These are phyloP conservation scores for Cyphomyrus discorhynchus DNA, from an alignment of 2,113 vertebrate genomes.

Conservation along the genomic window DNA sequence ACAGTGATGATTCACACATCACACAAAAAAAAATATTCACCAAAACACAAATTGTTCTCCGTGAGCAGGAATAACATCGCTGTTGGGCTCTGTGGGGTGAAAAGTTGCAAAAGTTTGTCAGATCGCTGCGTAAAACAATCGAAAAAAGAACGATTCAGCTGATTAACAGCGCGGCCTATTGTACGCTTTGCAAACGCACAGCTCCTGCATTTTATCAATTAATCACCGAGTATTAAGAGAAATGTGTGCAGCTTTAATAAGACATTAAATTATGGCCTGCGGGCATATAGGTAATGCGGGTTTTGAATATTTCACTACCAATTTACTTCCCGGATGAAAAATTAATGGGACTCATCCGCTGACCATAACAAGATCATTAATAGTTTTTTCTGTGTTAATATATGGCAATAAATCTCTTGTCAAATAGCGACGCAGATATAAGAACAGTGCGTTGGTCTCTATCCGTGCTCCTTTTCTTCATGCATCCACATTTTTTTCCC, in stretches of 20 bases:
- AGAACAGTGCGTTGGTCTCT: background rate
- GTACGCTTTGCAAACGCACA: background rate
- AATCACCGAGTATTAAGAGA: slow-evolving; percentile 7
- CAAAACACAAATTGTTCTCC: background rate
- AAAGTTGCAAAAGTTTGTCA: background rate
- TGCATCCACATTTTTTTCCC: background rate
- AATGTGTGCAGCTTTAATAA: slow-evolving; percentile 1
- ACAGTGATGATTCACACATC: slow-evolving; percentile 6
- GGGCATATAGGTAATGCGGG: background rate
- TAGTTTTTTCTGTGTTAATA: slow-evolving; percentile 6
- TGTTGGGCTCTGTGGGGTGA: background rate
- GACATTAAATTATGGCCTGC: slow-evolving; percentile 13
- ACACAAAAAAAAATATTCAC: background rate
- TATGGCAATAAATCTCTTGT: background rate
- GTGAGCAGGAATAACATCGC: background rate
- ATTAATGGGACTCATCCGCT: slow-evolving; percentile 1
- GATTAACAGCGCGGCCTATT: background rate
- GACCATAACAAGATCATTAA: slow-evolving; percentile 14
- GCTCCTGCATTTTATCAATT: background rate
- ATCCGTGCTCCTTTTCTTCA: background rate
- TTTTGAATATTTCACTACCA: slow-evolving; percentile 16
- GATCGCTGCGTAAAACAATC: background rate
- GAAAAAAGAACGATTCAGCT: background rate
- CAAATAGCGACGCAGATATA: background rate
- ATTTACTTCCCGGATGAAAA: slow-evolving; percentile 1